Percentiles rank a stretch among this genome's conserved stretches.
phyloP scores from a whole-genome alignment of 2,113 vertebrate genomes.

The Pycnonotus jocosus region DNA sequence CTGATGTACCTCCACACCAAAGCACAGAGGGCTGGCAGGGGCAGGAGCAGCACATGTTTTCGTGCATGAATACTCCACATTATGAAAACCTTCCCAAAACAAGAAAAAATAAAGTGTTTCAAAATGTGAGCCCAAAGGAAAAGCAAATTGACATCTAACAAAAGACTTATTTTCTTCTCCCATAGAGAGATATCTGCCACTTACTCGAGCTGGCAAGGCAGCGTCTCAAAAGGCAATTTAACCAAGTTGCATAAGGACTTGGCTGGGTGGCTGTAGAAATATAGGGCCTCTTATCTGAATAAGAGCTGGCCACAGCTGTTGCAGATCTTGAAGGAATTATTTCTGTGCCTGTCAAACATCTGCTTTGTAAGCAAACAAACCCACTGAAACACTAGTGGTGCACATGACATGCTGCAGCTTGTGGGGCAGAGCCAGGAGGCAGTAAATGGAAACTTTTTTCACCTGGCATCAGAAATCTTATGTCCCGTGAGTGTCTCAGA shows the following conservation, averaged over 20 bases:
- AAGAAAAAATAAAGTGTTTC: conserved; percentile 10
- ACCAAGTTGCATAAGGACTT: conserved; percentile 54
- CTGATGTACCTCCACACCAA: background rate
- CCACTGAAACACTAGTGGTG: background rate
- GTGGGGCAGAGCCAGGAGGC: background rate
- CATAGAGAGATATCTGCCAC: conserved; percentile 41
- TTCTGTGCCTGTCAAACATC: conserved; percentile 54
- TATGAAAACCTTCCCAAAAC: background rate
- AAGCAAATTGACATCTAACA: conserved; percentile 8
- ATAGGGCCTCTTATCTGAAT: conserved; percentile 53
- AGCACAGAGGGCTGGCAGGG: background rate
- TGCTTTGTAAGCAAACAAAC: conserved; percentile 57
- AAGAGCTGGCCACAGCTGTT: conserved; percentile 46
- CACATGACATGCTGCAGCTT: background rate
- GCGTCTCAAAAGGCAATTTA: conserved; percentile 49
- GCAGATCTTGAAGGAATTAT: conserved; percentile 58
- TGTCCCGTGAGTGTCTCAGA: background rate
- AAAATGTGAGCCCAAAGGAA: conserved; percentile 46
- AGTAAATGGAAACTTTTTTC: background rate
- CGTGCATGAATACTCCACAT: background rate
- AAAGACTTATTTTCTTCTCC: conserved; percentile 42
- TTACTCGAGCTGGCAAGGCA: conserved; percentile 59
- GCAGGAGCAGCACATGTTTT: background rate
- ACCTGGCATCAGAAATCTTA: background rate
- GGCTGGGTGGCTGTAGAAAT: conserved; percentile 44